Base-by-base conservation (phyloP, 1,140 invertebrate species). In the Hylaeus anthracinus region DNA sequence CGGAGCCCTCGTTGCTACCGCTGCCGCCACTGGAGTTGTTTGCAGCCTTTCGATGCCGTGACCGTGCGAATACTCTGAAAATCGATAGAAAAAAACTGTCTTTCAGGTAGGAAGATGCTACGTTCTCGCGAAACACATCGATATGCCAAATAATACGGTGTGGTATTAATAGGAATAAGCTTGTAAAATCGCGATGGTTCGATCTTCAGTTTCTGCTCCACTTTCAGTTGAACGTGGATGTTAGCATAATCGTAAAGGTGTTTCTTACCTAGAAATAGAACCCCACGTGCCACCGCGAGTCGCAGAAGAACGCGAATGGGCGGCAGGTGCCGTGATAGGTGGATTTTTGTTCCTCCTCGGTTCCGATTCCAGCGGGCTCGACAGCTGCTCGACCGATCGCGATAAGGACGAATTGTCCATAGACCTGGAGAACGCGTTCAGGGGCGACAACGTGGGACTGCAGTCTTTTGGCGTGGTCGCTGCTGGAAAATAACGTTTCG, bases 401-500 rank as follows among this genome's bases (percentile, higher is more conserved):
- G 96, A 97, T 79, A 97, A 92, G 70, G 95, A 95, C 58, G 94
- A 95, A 80, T 95, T 95, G 91, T 96, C 96, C 87, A 96, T 95
- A 58, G 96, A 96, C 90, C 96, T 95, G 58, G 96, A 96, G 90
- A 97, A 97, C 15, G 96, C 95, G 89, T 97, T 97, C 83, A 97
- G 94, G 15, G 97, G 96, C 72, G 96, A 97, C 80, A 97, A 90
- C 60, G 96, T 97, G 4, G 96, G 96, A 88, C 96, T 97, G 93
- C 96, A 96, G 89, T 97, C 96, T 88, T 97, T 96, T n/a, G 96
- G 96, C 37, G 96, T 97, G 80, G 96, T 96, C 82, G 96, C 96
- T 95, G 94, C 90, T 93, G 92, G 39, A 86, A 86, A 39, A 14
- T 51, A 12, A 45, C 61, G 6, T n/a, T 5, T 37, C 8, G 0